A percentile compares a stretch with the other conserved stretches of the same genome.
phyloP scores from a whole-genome alignment of 2,888 invertebrate species.

The Kuschelorhynchus macadamiae region DNA sequence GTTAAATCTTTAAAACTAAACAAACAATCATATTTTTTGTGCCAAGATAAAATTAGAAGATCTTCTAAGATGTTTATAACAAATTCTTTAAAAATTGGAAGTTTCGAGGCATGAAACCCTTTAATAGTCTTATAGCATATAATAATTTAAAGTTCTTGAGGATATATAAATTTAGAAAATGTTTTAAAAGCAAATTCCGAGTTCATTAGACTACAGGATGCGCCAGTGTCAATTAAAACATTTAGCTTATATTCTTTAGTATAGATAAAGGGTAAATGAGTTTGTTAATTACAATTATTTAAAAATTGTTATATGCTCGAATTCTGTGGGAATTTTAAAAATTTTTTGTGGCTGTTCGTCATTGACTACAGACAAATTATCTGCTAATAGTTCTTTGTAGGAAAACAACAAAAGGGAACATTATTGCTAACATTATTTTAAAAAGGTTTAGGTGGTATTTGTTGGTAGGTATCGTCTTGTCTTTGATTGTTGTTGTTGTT shows the following conservation, averaged over 20 bases:
- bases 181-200: neutral
- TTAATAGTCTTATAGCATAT: neutral
- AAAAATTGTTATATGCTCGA: too few relatives aligned
- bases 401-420: too few relatives aligned
- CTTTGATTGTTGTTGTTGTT: too few relatives aligned
- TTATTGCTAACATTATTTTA: too few relatives aligned
- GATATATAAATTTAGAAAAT: neutral
- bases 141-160: neutral
- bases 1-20: constrained; percentile 4
- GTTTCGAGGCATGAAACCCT: neutral
- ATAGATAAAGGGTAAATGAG: too few relatives aligned
- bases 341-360: too few relatives aligned
- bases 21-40: neutral
- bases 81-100: neutral
- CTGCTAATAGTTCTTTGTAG: too few relatives aligned
- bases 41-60: neutral
- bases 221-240: constrained; percentile 1
- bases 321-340: too few relatives aligned
- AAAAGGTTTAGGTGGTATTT: too few relatives aligned
- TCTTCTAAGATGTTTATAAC: neutral
- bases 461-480: too few relatives aligned
- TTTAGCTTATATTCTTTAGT: constrained; percentile 1
- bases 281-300: too few relatives aligned
- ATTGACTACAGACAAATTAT: too few relatives aligned
- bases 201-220: neutral